These are phyloP conservation scores for Pasiphila rectangulata DNA, from an alignment of 2,888 invertebrate species.

Conservation along the genomic window DNA sequence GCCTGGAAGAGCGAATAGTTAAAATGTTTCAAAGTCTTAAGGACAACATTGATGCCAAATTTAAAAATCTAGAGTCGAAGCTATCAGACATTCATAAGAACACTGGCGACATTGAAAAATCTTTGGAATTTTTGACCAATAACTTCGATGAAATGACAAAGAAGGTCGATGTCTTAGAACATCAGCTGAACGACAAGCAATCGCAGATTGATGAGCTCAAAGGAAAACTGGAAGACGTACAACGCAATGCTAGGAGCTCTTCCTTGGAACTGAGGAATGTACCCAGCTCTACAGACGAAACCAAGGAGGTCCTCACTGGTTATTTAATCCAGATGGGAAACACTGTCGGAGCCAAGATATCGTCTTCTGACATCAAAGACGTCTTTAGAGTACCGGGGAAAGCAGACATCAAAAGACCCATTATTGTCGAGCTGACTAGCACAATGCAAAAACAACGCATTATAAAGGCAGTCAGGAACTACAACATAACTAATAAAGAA, in stretches of 20 bases:
- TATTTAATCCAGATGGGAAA: not conserved
- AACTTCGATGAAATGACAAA: not conserved
- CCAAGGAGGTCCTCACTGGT: slow-evolving; percentile 2
- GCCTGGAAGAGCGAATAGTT: not conserved
- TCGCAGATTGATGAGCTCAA: not conserved
- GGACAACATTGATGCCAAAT: slow-evolving; percentile 1
- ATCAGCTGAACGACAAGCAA: not conserved
- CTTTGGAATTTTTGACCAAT: not conserved
- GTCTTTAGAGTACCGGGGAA: slow-evolving; percentile 7
- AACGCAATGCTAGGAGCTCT: slow-evolving; percentile 4
- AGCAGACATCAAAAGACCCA: slow-evolving; percentile 1
- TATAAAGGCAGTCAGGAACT: slow-evolving; percentile 1
- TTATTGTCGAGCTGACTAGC: slow-evolving; percentile 2
- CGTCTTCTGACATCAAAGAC: not conserved
- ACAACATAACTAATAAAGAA: not conserved
- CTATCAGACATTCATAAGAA: slow-evolving; percentile 1
- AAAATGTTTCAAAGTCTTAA: not conserved
- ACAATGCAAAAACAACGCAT: not conserved
- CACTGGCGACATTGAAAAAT: slow-evolving; percentile 3
- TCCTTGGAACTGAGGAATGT: slow-evolving; percentile 4
- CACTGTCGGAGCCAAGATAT: not conserved
- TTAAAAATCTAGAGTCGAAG: slow-evolving; percentile 2
- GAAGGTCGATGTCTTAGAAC: not conserved
- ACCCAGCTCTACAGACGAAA: not conserved
- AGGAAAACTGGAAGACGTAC: not conserved